These are phyloP conservation scores for Cantharis nigra DNA, from an alignment of 2,888 invertebrate genomes.

Conservation along the genomic window DNA sequence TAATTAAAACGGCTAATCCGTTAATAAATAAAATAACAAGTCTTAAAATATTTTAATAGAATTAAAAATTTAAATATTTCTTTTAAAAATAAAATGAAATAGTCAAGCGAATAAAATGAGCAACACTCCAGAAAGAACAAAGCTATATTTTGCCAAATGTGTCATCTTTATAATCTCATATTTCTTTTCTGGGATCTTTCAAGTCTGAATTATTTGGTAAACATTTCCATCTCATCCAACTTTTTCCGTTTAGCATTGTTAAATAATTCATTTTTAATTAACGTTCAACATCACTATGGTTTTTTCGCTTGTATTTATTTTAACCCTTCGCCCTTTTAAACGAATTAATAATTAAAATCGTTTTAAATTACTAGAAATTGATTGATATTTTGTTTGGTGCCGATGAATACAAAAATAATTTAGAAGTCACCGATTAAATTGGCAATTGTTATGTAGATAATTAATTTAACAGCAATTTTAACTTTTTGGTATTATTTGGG, in stretches of 20 bases:
- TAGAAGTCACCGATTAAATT: not conserved
- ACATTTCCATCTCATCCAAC: not conserved
- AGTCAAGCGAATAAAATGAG: not conserved
- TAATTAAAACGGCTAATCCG: not conserved
- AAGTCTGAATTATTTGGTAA: not conserved
- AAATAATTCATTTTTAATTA: not conserved
- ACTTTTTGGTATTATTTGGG: not conserved
- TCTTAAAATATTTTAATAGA: not conserved
- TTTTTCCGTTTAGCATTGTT: not conserved
- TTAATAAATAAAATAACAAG: not conserved
- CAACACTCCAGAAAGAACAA: not conserved
- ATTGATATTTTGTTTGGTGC: not conserved
- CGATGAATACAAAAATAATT: not conserved
- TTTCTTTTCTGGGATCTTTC: not conserved
- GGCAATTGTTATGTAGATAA: not conserved
- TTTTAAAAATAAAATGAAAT: not conserved
- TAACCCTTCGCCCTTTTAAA: not conserved
- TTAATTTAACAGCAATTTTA: not conserved
- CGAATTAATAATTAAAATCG: not conserved
- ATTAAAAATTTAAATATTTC: not conserved
- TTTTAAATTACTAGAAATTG: not conserved
- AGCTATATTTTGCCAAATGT: not conserved
- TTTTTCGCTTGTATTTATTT: not conserved
- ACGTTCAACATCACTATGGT: not conserved
- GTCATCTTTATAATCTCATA: not conserved